Conservation (phyloP, 1,140 invertebrate genomes). For the Holotrichia oblita region DNA sequence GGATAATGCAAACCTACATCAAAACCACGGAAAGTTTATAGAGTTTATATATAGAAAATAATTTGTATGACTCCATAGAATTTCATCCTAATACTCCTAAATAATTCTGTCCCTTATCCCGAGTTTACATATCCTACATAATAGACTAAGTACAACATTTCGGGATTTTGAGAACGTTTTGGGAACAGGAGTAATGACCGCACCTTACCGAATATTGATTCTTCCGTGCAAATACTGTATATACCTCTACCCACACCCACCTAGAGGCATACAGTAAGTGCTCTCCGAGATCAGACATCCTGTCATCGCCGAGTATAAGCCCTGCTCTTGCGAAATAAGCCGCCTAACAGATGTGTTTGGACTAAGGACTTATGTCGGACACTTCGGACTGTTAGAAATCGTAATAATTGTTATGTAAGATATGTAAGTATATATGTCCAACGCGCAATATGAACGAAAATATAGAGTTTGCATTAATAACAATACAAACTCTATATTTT, state of each 20-base stretch:
- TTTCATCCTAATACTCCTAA: too few relatives aligned
- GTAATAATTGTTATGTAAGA: neutral
- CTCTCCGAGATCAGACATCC: neutral
- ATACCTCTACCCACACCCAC: constrained; percentile 9
- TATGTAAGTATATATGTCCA: neutral
- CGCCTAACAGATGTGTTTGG: neutral
- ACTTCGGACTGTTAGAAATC: neutral
- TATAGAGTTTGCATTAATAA: too few relatives aligned
- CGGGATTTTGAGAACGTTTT: constrained; percentile 33
- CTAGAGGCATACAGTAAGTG: constrained; percentile 7
- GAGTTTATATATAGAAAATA: too few relatives aligned
- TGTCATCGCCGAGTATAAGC: neutral
- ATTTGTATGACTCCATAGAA: too few relatives aligned
- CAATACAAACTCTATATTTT: too few relatives aligned
- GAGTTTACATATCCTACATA: too few relatives aligned
- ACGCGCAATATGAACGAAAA: too few relatives aligned
- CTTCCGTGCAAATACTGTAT: constrained; percentile 39
- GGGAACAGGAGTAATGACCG: constrained; percentile 42
- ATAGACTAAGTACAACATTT: too few relatives aligned
- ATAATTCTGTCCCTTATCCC: too few relatives aligned
- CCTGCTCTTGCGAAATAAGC: neutral
- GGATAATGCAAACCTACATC: too few relatives aligned
- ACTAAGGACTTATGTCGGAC: neutral
- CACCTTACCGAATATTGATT: constrained; percentile 45
- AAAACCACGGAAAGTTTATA: too few relatives aligned